Evolutionary conservation across 2,888 invertebrate genomes (phyloP).

Genomic region (Drosophila austrosaltans): DNA sequence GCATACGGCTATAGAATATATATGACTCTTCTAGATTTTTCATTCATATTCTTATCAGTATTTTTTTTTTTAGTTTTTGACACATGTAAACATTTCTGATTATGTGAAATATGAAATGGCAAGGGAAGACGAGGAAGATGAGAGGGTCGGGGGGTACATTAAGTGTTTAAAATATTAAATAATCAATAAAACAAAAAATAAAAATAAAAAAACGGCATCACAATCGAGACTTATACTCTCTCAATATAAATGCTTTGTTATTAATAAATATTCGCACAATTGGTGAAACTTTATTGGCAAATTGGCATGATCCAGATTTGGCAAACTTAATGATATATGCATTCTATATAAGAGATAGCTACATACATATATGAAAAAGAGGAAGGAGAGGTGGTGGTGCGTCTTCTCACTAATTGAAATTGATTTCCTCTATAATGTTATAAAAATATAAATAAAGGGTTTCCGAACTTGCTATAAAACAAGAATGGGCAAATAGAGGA

Average conservation of each 20-base stretch:
- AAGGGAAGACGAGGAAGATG: neutral
- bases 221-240: slow-evolving; percentile 35
- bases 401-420: slow-evolving; percentile 57
- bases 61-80: neutral
- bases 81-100: slow-evolving; percentile 1
- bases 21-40: neutral
- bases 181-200: slow-evolving; percentile 35
- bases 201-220: slow-evolving; percentile 33
- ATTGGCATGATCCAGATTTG: slow-evolving; percentile 36
- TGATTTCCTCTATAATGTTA: slow-evolving; percentile 47
- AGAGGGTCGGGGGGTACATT: neutral
- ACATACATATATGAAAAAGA: neutral
- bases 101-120: neutral
- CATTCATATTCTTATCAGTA: neutral
- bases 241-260: no score
- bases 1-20: neutral
- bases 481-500: no score
- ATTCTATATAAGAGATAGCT: no score
- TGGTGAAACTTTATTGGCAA: slow-evolving; percentile 35
- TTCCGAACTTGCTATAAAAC: no score
- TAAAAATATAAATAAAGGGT: neutral
- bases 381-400: neutral
- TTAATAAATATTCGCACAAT: slow-evolving; percentile 35
- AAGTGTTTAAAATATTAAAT: slow-evolving; percentile 29
- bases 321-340: slow-evolving; percentile 15